Conservation (phyloP, 2,113 vertebrate genomes). For the Drymodes brunneopygia region DNA sequence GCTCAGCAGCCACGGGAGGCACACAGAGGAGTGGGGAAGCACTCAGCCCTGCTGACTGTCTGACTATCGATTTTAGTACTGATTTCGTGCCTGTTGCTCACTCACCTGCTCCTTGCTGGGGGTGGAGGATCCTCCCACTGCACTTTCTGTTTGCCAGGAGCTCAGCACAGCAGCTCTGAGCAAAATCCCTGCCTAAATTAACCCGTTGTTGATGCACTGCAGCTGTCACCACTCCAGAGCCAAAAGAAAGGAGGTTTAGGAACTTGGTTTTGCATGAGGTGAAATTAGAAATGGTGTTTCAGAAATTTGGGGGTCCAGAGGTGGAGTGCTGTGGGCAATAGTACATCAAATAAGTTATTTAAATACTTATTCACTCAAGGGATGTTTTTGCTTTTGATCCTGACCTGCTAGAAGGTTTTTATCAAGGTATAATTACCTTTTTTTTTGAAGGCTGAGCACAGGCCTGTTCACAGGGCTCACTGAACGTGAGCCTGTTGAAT, state of each 20-base stretch:
- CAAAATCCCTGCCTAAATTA: neutral
- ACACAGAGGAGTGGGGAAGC: neutral
- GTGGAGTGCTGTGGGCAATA: neutral
- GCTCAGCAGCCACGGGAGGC: neutral
- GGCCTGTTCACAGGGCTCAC: neutral
- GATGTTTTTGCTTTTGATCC: neutral
- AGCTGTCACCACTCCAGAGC: neutral
- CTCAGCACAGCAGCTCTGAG: neutral
- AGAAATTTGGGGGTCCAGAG: neutral
- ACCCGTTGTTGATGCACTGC: neutral
- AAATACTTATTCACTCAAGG: neutral
- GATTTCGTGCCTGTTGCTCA: neutral
- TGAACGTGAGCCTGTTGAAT: neutral
- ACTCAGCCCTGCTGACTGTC: neutral
- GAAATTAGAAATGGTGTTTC: neutral
- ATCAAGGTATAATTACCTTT: neutral
- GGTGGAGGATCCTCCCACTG: neutral
- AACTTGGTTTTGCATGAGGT: neutral
- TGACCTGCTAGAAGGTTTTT: fast-evolving
- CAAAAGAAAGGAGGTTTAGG: neutral
- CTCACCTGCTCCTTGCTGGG: neutral
- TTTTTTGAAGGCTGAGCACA: neutral
- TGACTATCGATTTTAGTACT: neutral
- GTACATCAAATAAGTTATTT: neutral
- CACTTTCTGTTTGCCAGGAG: neutral